Conservation (phyloP, 2,888 invertebrate species). For the Ctena decussata region DNA sequence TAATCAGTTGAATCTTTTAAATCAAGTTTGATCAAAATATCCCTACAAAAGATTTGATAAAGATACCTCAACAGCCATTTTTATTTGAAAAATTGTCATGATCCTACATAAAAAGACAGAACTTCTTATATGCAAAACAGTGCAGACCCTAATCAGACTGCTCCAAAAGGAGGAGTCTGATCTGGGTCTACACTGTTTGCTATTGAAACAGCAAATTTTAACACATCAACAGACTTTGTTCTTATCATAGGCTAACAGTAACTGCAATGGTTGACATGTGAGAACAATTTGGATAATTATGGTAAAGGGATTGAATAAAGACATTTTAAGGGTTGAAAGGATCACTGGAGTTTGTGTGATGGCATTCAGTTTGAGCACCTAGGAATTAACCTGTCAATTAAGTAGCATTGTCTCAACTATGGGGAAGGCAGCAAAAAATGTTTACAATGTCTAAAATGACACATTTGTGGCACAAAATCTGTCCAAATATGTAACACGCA, state of each 20-base stretch:
- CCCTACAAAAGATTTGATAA: background rate
- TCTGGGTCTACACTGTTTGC: no score
- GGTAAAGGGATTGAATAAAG: background rate
- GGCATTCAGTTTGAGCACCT: conserved; percentile 18
- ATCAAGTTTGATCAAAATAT: background rate
- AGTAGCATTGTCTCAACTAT: conserved; percentile 26
- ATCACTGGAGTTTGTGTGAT: background rate
- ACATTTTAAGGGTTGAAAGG: background rate
- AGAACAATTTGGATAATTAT: no score
- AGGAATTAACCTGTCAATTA: conserved; percentile 46
- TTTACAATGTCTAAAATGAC: background rate
- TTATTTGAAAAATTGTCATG: no score
- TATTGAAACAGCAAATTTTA: no score
- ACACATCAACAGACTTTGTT: no score
- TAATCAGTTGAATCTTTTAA: background rate
- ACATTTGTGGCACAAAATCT: background rate
- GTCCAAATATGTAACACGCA: no score
- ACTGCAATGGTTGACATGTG: no score
- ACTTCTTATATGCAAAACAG: no score
- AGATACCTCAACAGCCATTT: background rate
- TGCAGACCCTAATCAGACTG: no score
- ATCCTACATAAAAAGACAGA: no score
- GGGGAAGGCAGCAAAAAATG: background rate
- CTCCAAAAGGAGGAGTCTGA: no score
- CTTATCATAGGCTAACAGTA: no score